A percentile compares a stretch with the other conserved stretches of the same genome.
Conservation (phyloP, 2,113 vertebrate species). For the Ahaetulla prasina region DNA sequence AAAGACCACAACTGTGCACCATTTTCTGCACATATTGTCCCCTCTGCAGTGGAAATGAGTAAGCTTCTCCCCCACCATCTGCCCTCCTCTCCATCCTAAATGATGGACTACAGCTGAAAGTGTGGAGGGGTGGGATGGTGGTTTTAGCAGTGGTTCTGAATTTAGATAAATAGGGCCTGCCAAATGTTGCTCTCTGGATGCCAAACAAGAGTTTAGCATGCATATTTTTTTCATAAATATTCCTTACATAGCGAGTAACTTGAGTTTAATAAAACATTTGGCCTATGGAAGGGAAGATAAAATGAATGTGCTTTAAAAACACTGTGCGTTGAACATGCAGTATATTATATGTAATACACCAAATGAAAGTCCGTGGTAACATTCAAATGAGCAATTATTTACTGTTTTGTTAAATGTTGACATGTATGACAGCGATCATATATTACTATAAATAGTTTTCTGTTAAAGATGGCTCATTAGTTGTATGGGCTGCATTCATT, state of each 20-base stretch:
- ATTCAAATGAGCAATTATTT: slow-evolving; percentile 75
- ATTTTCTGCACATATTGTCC: not conserved
- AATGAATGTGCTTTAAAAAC: not conserved
- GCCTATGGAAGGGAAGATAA: slow-evolving; percentile 4
- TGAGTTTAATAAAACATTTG: slow-evolving; percentile 5
- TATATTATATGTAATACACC: slow-evolving; percentile 35
- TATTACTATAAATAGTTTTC: slow-evolving; percentile 69
- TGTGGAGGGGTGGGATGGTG: not conserved
- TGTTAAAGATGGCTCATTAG: slow-evolving; percentile 71
- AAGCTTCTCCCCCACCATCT: not conserved
- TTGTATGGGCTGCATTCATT: slow-evolving; percentile 57
- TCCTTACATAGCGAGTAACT: not conserved
- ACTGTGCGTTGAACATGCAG: not conserved
- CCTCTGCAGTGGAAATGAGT: not conserved
- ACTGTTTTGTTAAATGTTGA: slow-evolving; percentile 68
- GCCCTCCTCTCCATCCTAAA: not conserved
- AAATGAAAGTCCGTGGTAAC: slow-evolving; percentile 70
- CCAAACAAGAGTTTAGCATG: not conserved
- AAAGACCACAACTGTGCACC: not conserved
- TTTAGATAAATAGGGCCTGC: not conserved
- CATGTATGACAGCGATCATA: slow-evolving; percentile 57
- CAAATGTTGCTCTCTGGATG: not conserved
- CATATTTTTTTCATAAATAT: not conserved
- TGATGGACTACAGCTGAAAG: not conserved
- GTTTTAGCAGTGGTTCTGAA: not conserved